Conservation (phyloP, 2,797 vertebrate species). For the Neosalanx taihuensis region DNA sequence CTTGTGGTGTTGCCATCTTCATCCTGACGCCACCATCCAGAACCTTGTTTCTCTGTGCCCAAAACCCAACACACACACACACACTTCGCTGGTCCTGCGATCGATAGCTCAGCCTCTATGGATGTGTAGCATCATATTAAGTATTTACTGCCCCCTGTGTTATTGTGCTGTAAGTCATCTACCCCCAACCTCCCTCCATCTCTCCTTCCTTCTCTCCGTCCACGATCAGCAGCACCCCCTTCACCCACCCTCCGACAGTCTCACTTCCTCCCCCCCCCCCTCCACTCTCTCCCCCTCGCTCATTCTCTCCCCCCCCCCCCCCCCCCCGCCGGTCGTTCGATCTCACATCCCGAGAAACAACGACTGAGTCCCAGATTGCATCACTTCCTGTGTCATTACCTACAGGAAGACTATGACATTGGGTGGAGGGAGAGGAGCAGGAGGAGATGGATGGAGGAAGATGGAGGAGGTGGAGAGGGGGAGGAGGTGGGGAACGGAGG, state of each 20-base stretch:
- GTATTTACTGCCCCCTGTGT: slow-evolving; percentile 70
- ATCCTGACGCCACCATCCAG: too few relatives aligned
- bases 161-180: slow-evolving; percentile 78
- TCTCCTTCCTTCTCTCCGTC: not conserved
- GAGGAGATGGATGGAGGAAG: slow-evolving; percentile 6
- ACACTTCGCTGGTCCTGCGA: slow-evolving; percentile 39
- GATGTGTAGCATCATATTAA: slow-evolving; percentile 73
- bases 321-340: not conserved
- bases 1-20: too few relatives aligned
- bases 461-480: not conserved
- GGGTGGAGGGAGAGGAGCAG: not conserved
- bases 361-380: not conserved
- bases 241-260: slow-evolving; percentile 42
- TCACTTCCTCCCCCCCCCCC: not conserved
- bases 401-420: not conserved
- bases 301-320: not conserved
- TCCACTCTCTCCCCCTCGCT: not conserved
- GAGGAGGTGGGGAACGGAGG: slow-evolving; percentile 9
- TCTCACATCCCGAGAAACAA: not conserved
- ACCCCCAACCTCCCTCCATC: slow-evolving; percentile 36
- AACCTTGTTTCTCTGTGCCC: slow-evolving; percentile 2
- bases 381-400: slow-evolving; percentile 8
- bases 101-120: slow-evolving; percentile 72
- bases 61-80: slow-evolving; percentile 53
- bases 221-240: too few relatives aligned